A percentile compares a stretch with the other conserved stretches of the same genome.
These are phyloP conservation scores for Pararge aegeria DNA, from an alignment of 1,140 invertebrate genomes.

Conservation along the genomic window DNA sequence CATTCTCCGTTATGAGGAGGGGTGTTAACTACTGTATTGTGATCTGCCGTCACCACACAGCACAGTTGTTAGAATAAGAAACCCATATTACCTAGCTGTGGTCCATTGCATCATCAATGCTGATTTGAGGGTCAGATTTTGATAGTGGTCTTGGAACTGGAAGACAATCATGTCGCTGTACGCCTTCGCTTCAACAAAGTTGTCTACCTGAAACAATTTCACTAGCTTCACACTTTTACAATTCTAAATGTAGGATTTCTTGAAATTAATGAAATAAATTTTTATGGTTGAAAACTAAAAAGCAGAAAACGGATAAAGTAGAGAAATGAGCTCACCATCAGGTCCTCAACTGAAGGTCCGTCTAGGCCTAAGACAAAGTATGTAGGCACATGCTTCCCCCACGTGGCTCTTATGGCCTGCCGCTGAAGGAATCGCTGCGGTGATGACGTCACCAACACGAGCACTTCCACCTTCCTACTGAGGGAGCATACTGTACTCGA, in stretches of 20 bases:
- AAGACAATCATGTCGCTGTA: constrained; percentile 73
- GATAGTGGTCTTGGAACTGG: constrained; percentile 87
- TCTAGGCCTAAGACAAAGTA: constrained; percentile 85
- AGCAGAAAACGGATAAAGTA: too few species aligned
- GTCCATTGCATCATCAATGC: constrained; percentile 88
- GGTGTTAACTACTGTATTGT: too few species aligned
- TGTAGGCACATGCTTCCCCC: constrained; percentile 77
- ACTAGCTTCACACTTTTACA: too few species aligned
- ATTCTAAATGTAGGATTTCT: too few species aligned
- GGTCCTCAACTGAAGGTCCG: constrained; percentile 36
- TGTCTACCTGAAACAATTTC: constrained; percentile 42
- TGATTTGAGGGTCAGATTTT: constrained; percentile 91
- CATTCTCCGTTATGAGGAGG: too few species aligned
- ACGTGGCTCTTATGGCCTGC: constrained; percentile 82
- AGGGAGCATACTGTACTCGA: constrained; percentile 35
- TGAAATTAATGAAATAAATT: too few species aligned
- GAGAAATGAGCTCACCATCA: constrained; percentile 28
- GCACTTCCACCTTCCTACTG: constrained; percentile 48
- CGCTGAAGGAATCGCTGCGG: constrained; percentile 81
- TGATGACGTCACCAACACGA: constrained; percentile 83
- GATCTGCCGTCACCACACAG: too few species aligned
- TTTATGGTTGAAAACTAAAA: too few species aligned
- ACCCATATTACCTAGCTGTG: constrained; percentile 82
- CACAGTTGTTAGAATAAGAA: too few species aligned
- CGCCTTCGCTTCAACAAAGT: constrained; percentile 61